Conservation (phyloP, 2,113 vertebrate species). For the Psophia crepitans region DNA sequence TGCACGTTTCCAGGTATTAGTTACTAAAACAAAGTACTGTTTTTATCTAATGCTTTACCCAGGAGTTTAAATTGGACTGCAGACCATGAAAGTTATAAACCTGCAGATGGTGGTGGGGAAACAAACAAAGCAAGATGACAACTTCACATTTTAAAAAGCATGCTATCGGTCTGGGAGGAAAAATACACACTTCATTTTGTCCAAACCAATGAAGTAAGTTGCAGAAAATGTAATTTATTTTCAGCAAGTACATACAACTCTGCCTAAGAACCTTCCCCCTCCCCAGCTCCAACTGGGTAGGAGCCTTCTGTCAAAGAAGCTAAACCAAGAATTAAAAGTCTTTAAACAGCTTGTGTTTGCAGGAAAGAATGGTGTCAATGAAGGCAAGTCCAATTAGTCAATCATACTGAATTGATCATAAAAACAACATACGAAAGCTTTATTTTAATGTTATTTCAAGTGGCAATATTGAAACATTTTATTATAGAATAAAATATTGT, state of each 20-base stretch:
- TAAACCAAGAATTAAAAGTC: background rate
- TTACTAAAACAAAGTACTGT: background rate
- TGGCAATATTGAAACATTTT: background rate
- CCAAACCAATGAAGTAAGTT: background rate
- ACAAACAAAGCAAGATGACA: background rate
- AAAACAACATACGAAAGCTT: background rate
- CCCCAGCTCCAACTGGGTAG: background rate
- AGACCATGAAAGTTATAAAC: background rate
- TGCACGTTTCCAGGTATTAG: accelerated
- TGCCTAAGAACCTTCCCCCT: background rate
- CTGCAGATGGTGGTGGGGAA: background rate
- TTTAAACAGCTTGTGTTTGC: conserved; percentile 24
- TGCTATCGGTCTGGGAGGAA: background rate
- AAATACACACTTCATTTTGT: background rate
- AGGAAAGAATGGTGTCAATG: background rate
- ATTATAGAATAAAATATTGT: background rate
- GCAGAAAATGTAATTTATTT: background rate
- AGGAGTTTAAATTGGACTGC: background rate
- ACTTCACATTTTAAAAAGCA: background rate
- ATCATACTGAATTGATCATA: background rate
- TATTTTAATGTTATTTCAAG: background rate
- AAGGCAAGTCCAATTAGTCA: background rate
- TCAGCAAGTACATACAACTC: accelerated
- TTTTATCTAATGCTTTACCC: background rate
- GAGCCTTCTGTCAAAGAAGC: background rate